A percentile compares a stretch with the other conserved stretches of the same genome.
Evolutionary conservation across 2,797 vertebrate species (phyloP).

Genomic region (Aythya fuligula): DNA sequence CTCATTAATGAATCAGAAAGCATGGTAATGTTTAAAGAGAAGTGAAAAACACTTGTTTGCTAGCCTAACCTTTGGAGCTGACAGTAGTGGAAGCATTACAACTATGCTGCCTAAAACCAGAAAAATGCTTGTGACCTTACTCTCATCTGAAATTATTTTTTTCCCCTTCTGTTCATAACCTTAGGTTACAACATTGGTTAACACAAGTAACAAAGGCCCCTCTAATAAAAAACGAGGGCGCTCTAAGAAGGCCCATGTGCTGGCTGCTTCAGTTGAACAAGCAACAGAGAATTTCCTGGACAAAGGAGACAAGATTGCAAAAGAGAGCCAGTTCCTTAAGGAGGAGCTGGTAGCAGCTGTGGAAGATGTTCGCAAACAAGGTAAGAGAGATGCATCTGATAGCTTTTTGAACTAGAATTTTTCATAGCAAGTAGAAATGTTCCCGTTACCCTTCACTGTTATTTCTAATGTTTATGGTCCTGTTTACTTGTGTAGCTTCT

Average conservation of each 20-base stretch:
- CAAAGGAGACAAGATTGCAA: constrained; percentile 98
- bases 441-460: not conserved
- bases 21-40: not conserved
- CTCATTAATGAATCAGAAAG: not conserved
- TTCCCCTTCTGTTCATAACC: not conserved
- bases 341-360: constrained; percentile 96
- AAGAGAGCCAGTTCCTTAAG: constrained; percentile 97
- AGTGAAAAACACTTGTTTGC: not conserved
- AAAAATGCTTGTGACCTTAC: not conserved
- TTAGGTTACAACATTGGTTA: constrained; percentile 97
- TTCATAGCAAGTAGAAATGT: not conserved
- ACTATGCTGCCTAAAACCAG: not conserved
- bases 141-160: not conserved
- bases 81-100: not conserved
- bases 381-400: constrained; percentile 71
- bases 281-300: constrained; percentile 98
- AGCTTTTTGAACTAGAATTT: not conserved
- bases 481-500: fast-evolving
- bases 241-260: constrained; percentile 97
- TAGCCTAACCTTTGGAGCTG: not conserved
- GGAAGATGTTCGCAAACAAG: constrained; percentile 99
- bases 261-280: constrained; percentile 96
- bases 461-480: not conserved
- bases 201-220: constrained; percentile 97
- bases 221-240: constrained; percentile 99